A percentile compares a stretch with the other conserved stretches of the same genome.
Evolutionary conservation across 2,113 vertebrate species (phyloP).

Genomic region (Gorsachius goisagi): DNA sequence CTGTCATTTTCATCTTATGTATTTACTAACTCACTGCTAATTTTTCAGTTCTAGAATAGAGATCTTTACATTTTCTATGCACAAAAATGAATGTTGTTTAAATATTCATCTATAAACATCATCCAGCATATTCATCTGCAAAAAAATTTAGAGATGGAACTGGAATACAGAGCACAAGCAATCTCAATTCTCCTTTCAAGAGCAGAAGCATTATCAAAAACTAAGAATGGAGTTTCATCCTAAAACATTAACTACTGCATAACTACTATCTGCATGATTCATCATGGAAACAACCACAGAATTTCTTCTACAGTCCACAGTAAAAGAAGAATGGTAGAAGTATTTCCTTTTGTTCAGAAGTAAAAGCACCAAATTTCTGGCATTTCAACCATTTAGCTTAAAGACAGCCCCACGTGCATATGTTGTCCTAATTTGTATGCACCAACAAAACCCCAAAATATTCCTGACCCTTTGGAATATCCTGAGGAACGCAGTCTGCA

Average conservation of each 20-base stretch:
- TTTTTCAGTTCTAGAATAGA: not conserved
- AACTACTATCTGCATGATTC: not conserved
- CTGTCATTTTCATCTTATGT: not conserved
- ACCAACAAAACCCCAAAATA: not conserved
- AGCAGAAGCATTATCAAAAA: not conserved
- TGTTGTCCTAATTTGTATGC: not conserved
- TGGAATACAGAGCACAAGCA: not conserved
- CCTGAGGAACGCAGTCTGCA: not conserved
- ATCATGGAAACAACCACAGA: not conserved
- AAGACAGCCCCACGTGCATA: not conserved
- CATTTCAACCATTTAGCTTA: not conserved
- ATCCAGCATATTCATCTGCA: not conserved
- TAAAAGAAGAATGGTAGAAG: not conserved
- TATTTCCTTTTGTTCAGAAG: not conserved
- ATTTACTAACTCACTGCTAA: not conserved
- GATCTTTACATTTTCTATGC: not conserved
- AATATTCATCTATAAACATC: not conserved
- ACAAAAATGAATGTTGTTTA: not conserved
- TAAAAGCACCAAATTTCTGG: not conserved
- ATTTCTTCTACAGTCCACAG: not conserved
- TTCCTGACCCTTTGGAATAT: not conserved
- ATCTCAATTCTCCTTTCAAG: not conserved
- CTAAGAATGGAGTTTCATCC: not conserved
- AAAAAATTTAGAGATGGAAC: not conserved
- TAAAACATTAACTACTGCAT: not conserved